Percentiles rank a stretch among this genome's conserved stretches.
phyloP scores from a whole-genome alignment of 2,113 vertebrate genomes.

The Laticauda laticaudata region DNA sequence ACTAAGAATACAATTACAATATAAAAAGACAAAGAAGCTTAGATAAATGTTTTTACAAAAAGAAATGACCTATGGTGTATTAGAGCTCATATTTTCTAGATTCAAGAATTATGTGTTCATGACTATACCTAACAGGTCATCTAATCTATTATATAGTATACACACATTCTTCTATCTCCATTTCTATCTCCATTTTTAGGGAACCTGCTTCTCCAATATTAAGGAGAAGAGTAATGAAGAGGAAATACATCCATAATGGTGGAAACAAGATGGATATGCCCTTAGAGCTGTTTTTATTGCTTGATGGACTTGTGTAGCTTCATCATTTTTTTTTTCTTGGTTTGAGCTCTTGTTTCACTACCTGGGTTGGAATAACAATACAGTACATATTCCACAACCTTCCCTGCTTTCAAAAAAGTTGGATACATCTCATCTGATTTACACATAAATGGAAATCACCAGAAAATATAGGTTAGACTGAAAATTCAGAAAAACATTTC shows the following conservation, averaged over 20 bases:
- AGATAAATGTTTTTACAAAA: not conserved
- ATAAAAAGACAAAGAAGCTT: conserved; percentile 15
- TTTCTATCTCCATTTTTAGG: not conserved
- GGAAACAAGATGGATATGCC: not conserved
- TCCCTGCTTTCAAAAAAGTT: not conserved
- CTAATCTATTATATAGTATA: not conserved
- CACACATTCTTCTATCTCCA: not conserved
- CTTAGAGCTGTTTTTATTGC: not conserved
- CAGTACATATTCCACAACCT: not conserved
- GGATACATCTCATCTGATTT: not conserved
- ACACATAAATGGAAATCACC: not conserved
- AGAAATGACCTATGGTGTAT: not conserved
- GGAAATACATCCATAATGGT: not conserved
- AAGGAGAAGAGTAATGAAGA: not conserved
- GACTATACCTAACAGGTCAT: not conserved
- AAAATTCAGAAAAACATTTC: not conserved
- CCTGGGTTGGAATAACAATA: too few species aligned
- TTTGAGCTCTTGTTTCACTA: not conserved
- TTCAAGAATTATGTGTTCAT: not conserved
- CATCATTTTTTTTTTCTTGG: not conserved
- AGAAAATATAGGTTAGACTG: not conserved
- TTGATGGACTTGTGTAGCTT: not conserved
- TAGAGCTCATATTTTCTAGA: not conserved
- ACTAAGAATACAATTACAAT: not conserved
- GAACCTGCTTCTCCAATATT: not conserved